These are phyloP conservation scores for Drosophila eugracilis DNA, from an alignment of 1,140 invertebrate species.

Conservation along the genomic window DNA sequence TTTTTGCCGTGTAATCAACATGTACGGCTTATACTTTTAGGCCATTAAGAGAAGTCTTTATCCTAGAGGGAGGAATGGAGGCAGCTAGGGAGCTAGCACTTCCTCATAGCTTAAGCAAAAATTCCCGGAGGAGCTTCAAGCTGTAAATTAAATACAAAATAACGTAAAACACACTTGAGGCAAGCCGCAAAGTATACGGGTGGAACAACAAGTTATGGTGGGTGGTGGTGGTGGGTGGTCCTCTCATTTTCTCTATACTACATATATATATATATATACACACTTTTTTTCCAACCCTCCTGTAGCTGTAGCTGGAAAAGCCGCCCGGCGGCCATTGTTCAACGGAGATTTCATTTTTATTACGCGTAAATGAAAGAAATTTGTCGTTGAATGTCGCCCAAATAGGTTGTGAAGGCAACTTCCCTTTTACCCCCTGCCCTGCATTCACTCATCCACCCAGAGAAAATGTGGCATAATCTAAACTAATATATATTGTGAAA, in stretches of 20 bases:
- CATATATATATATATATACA: neutral
- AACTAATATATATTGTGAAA: too few species aligned
- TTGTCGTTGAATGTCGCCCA: slow-evolving; percentile 54
- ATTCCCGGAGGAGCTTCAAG: slow-evolving; percentile 9
- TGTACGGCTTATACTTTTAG: slow-evolving; percentile 27
- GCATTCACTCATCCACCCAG: neutral
- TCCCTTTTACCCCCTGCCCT: too few species aligned
- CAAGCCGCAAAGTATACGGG: slow-evolving; percentile 35
- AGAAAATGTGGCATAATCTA: too few species aligned
- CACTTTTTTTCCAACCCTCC: slow-evolving; percentile 1
- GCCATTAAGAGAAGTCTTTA: slow-evolving; percentile 10
- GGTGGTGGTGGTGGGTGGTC: slow-evolving; percentile 16
- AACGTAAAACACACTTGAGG: slow-evolving; percentile 67
- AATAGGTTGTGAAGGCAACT: neutral
- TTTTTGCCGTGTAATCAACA: slow-evolving; percentile 44
- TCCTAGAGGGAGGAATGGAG: neutral
- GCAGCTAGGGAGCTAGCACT: neutral
- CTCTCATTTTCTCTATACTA: neutral
- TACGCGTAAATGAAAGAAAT: slow-evolving; percentile 75
- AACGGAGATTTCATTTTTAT: slow-evolving; percentile 67
- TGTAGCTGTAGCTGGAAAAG: slow-evolving; percentile 40
- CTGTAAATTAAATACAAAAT: slow-evolving; percentile 65
- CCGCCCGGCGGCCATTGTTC: slow-evolving; percentile 61
- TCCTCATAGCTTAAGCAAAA: neutral
- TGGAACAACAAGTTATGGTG: slow-evolving; percentile 47